These are phyloP conservation scores for Pelecanoides urinatrix DNA, from an alignment of 2,113 vertebrate genomes.

Conservation along the genomic window DNA sequence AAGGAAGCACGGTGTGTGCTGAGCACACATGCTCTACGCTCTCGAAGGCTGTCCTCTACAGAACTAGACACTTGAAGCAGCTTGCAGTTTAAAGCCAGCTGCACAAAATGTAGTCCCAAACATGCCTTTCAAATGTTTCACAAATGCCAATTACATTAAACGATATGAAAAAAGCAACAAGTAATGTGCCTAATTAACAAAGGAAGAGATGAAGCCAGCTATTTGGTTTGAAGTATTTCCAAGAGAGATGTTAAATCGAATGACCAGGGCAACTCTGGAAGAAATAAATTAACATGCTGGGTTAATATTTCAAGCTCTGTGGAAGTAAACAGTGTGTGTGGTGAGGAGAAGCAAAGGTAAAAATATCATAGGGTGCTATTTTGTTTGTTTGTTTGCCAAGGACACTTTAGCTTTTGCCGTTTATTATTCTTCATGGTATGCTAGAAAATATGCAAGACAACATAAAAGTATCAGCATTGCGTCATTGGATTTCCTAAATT, in stretches of 20 bases:
- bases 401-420: not conserved
- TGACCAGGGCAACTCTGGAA: conserved; percentile 25
- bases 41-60: not conserved
- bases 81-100: conserved; percentile 13
- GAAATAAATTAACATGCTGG: conserved; percentile 38
- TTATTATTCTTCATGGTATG: not conserved
- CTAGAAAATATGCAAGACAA: not conserved
- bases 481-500: not conserved
- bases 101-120: conserved; percentile 11
- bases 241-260: conserved; percentile 33
- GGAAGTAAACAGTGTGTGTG: not conserved
- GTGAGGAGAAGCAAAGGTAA: conserved; percentile 7
- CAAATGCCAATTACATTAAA: conserved; percentile 30
- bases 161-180: not conserved
- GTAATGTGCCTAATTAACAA: conserved; percentile 37
- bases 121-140: conserved; percentile 22
- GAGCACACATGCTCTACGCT: accelerated
- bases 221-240: conserved; percentile 46
- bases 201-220: conserved; percentile 25
- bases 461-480: not conserved
- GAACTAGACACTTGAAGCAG: not conserved
- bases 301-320: conserved; percentile 41
- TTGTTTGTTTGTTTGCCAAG: conserved; percentile 36
- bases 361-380: conserved; percentile 5
- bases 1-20: not conserved